phyloP scores from a whole-genome alignment of 2,797 vertebrate genomes.

The Babyrousa celebensis region DNA sequence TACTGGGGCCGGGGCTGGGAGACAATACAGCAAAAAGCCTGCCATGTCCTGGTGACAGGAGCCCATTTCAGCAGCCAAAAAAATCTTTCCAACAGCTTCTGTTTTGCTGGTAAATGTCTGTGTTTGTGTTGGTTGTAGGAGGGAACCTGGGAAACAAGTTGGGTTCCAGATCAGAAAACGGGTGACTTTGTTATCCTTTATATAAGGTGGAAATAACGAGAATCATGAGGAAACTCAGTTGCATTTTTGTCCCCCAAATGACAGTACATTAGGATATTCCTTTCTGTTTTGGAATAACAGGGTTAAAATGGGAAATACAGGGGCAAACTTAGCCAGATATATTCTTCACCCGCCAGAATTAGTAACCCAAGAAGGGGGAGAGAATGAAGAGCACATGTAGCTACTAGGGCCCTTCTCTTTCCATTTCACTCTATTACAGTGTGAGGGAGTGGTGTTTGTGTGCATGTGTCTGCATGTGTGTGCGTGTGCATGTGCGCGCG shows the following conservation, averaged over 20 bases:
- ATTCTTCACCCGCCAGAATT: background rate
- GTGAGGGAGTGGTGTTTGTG: background rate
- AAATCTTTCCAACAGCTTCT: conserved; percentile 87
- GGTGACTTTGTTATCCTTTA: conserved; percentile 73
- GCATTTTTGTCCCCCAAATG: conserved; percentile 38
- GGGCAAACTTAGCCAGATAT: conserved; percentile 57
- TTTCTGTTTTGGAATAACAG: conserved; percentile 58
- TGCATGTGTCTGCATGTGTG: background rate
- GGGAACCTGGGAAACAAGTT: conserved; percentile 79
- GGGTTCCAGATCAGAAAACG: conserved; percentile 67
- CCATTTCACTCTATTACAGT: background rate
- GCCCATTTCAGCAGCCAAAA: conserved; percentile 88
- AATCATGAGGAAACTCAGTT: conserved; percentile 53
- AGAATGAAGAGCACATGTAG: background rate
- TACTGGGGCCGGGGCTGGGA: conserved; percentile 78
- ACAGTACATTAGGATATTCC: conserved; percentile 18
- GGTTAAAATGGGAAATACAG: conserved; percentile 61
- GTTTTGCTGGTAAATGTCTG: conserved; percentile 82
- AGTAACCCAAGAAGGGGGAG: conserved; percentile 12
- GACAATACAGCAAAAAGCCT: conserved; percentile 86
- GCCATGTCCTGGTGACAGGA: conserved; percentile 87
- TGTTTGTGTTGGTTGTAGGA: conserved; percentile 78
- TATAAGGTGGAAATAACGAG: conserved; percentile 74
- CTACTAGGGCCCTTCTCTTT: conserved; percentile 21
- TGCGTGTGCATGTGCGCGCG: too few species aligned